Conservation (phyloP, 2,797 vertebrate genomes). For the Halcyon chelicuti region DNA sequence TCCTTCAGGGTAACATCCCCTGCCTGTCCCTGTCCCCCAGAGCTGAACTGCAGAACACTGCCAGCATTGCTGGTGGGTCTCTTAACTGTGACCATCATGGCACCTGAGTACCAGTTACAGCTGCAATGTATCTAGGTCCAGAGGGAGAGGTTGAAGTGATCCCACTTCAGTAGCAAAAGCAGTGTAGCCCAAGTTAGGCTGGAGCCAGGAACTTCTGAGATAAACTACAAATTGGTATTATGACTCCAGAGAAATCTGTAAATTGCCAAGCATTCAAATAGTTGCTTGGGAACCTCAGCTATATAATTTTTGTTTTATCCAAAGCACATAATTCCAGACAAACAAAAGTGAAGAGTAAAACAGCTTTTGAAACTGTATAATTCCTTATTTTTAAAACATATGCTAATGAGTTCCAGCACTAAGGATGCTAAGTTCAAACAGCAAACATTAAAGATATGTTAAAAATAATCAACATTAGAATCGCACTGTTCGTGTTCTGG, state of each 20-base stretch:
- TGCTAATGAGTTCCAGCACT: neutral
- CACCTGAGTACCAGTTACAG: neutral
- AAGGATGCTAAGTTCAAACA: neutral
- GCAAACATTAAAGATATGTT: neutral
- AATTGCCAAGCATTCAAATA: neutral
- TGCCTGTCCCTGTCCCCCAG: neutral
- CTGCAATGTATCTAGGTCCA: neutral
- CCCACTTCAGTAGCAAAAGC: neutral
- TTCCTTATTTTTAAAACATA: neutral
- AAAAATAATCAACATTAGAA: neutral
- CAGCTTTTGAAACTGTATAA: neutral
- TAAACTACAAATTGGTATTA: neutral
- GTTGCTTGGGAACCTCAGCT: neutral
- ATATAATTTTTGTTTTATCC: neutral
- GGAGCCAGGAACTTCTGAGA: neutral
- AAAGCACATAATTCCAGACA: neutral
- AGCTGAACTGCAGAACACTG: neutral
- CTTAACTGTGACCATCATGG: neutral
- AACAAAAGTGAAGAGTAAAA: neutral
- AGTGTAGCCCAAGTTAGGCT: neutral
- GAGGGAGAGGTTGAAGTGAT: neutral
- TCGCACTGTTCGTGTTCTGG: neutral
- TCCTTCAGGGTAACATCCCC: neutral
- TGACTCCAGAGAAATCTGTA: neutral
- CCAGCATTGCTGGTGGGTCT: neutral